Evolutionary conservation across 1,140 invertebrate species (phyloP), one percentile per base, ranked within the genome.

Genomic region (Archivesica marissinica): DNA sequence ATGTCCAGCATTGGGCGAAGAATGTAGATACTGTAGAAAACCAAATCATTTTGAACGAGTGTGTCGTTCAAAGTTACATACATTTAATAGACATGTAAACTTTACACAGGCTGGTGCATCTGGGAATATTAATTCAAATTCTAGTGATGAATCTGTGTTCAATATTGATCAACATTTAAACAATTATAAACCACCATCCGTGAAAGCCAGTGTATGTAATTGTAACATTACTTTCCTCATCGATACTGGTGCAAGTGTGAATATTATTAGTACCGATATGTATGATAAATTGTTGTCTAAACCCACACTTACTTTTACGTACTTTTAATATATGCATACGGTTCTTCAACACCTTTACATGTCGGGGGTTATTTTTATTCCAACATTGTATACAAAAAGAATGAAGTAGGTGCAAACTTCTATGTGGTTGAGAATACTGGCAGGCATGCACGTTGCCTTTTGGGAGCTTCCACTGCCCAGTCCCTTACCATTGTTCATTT

Each of bases 241-340:
- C 20, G 68, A 74, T 33, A 74, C 35, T n/a, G 23, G 68, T n/a
- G 38, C 68, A 47, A 74, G 68, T 74, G 38, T 74, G n/a, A 74
- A 74, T 25, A 41, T 74, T 47, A 47, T 44, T 13, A 11, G 44
- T 74, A 9, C 3, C 44, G 30, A 74, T 74, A 41, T 74, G 20
- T 74, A n/a, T 47, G 7, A 74, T 23, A 1, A 23, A 17, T 17
- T 74, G 41, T 3, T 0, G 1, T 17, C 20, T 30, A 74, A 74
- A 33, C 68, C 35, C 17, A 47, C 38, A 44, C 68, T 74, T 6
- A 47, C 44, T n/a, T 47, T 23, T 41, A 38, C 11, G 39, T 47
- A 44, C 68, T 41, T 15, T 74, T 74, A 28, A 74, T 74, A n/a
- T 44, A 25, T 74, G 68, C 68, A 44, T 74, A 74, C n/a, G n/a